A percentile compares a stretch with the other conserved stretches of the same genome.
phyloP scores from a whole-genome alignment of 2,797 vertebrate genomes.

The Cyclura pinguis region DNA sequence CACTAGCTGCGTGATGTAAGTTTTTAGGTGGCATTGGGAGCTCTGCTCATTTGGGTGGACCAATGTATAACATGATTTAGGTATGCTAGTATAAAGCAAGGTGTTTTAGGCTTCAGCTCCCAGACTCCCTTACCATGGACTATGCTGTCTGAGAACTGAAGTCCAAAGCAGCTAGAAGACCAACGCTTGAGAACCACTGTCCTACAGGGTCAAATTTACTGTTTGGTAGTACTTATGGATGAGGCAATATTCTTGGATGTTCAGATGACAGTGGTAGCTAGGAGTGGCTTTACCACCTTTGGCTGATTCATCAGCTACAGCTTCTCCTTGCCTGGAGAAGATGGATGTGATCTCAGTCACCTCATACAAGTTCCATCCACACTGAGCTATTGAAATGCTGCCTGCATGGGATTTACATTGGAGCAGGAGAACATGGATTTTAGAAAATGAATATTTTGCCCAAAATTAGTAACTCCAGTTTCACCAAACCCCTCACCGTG shows the following conservation, averaged over 20 bases:
- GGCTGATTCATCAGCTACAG: background rate
- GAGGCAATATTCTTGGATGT: background rate
- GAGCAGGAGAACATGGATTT: no score
- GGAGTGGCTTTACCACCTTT: background rate
- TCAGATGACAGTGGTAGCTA: background rate
- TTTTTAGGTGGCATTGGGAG: background rate
- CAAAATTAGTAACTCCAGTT: no score
- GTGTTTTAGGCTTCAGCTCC: no score
- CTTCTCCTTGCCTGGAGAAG: background rate
- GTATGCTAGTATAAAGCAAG: background rate
- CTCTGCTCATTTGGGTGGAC: background rate
- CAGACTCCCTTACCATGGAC: no score
- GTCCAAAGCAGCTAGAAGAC: no score
- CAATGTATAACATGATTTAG: background rate
- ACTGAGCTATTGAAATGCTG: background rate
- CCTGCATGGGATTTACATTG: no score
- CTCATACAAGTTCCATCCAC: background rate
- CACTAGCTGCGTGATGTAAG: constrained; percentile 1
- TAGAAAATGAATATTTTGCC: no score
- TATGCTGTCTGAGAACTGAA: no score
- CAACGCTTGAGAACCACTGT: background rate
- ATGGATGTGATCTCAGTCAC: background rate
- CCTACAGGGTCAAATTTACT: background rate
- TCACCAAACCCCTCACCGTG: no score
- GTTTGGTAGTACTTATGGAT: background rate